Percentiles rank a stretch among this genome's conserved stretches.
These are phyloP conservation scores for Sphaeramia orbicularis DNA, from an alignment of 2,797 vertebrate species.

Conservation along the genomic window DNA sequence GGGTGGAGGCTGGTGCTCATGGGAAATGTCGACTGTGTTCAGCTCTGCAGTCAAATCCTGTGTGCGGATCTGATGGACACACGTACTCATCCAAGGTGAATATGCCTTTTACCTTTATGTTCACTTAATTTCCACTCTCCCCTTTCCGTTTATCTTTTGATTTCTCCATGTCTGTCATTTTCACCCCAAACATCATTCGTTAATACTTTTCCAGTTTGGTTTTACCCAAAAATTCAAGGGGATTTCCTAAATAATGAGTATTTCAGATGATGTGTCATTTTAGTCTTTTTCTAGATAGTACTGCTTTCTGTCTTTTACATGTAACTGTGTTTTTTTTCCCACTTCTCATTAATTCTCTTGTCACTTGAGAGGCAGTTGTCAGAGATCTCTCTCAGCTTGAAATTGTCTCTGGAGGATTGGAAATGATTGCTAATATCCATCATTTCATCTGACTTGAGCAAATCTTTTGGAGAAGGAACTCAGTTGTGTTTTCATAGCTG, in stretches of 20 bases:
- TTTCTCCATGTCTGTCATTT: not conserved
- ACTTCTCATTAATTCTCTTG: not conserved
- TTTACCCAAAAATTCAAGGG: conserved; percentile 4
- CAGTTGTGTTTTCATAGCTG: conserved; percentile 1
- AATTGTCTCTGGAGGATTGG: not conserved
- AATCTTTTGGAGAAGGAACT: conserved; percentile 9
- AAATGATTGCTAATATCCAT: conserved; percentile 13
- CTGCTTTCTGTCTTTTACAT: no score
- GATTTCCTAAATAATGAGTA: conserved; percentile 9
- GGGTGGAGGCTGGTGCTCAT: conserved; percentile 82
- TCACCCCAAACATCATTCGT: not conserved
- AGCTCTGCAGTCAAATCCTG: conserved; percentile 66
- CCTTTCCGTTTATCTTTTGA: not conserved
- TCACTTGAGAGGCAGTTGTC: conserved; percentile 1
- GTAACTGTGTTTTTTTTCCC: not conserved
- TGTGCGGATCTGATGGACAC: conserved; percentile 92
- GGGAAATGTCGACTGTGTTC: conserved; percentile 91
- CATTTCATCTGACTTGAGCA: conserved; percentile 14
- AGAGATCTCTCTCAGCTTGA: conserved; percentile 1
- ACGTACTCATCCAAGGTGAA: conserved; percentile 84
- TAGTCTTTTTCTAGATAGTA: not conserved
- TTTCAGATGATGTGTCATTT: not conserved
- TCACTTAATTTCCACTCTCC: not conserved
- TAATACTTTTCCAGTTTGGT: conserved; percentile 14
- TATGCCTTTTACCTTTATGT: not conserved